Conservation (phyloP, 37 sponge, comb jelly and placozoan genomes). For the Dysidea cf. avara region DNA sequence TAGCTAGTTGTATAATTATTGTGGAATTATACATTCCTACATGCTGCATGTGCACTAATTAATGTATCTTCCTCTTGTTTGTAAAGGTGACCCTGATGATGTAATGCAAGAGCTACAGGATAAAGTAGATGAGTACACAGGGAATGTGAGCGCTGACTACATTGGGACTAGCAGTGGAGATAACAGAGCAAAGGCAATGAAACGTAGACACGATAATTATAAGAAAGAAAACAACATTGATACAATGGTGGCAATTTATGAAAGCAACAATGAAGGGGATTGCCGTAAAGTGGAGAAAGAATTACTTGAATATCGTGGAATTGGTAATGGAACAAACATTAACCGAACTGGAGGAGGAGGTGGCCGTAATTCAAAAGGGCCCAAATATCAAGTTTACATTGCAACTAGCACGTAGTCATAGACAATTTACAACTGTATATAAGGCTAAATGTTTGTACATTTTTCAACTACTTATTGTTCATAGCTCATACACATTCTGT, state of each 20-base stretch:
- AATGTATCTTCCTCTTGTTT: no score
- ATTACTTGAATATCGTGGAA: neutral
- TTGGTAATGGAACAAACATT: neutral
- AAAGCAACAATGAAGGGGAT: neutral
- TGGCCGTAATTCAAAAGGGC: conserved; percentile 3
- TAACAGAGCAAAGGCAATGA: neutral
- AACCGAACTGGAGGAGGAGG: conserved; percentile 13
- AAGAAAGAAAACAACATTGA: conserved; percentile 3
- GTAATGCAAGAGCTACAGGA: no score
- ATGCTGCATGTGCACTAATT: no score
- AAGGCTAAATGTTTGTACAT: no score
- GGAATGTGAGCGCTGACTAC: neutral
- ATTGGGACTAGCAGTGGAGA: conserved; percentile 3
- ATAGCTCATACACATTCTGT: no score
- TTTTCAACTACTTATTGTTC: no score
- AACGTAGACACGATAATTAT: conserved; percentile 1
- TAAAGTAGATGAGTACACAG: no score
- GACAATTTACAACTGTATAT: no score
- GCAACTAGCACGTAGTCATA: neutral
- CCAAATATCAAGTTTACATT: conserved; percentile 3
- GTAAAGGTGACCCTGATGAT: no score
- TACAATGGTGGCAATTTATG: neutral
- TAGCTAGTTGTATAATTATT: no score
- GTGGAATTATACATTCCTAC: no score
- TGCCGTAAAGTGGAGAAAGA: neutral